Percentiles rank a stretch among this genome's conserved stretches.
These are phyloP conservation scores for Podiceps cristatus DNA, from an alignment of 2,113 vertebrate genomes.

Conservation along the genomic window DNA sequence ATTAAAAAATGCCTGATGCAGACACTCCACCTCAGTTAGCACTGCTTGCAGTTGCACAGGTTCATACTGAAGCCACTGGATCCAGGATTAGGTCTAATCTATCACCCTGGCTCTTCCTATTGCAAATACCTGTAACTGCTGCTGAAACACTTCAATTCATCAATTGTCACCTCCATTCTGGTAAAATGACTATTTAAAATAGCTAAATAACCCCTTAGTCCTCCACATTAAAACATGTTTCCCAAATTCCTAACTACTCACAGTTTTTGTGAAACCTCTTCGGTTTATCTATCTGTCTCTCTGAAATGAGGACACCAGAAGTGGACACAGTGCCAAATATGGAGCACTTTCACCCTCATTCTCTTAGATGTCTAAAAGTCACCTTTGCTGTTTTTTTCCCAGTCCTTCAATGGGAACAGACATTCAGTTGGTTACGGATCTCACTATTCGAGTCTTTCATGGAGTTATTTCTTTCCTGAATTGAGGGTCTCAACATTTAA, in stretches of 20 bases:
- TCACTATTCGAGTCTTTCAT: background rate
- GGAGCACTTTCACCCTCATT: background rate
- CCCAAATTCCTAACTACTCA: background rate
- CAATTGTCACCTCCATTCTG: background rate
- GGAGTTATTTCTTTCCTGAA: background rate
- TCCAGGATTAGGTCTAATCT: background rate
- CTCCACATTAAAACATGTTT: background rate
- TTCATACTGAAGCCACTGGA: background rate
- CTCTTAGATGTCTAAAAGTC: background rate
- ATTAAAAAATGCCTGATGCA: background rate
- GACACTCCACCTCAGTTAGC: background rate
- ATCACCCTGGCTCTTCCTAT: background rate
- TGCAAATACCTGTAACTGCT: background rate
- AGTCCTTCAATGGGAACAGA: background rate
- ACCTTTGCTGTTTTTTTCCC: background rate
- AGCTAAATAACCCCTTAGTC: background rate
- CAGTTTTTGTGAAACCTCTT: background rate
- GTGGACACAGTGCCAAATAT: background rate
- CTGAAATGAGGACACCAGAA: background rate
- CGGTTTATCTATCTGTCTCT: background rate
- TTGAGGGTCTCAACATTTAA: background rate
- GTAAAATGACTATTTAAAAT: background rate
- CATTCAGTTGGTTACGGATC: background rate
- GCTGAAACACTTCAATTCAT: background rate
- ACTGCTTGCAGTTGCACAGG: background rate